Evolutionary conservation across 2,797 vertebrate genomes (phyloP), one percentile per base, ranked within the genome.

Genomic region (Poliocrania exsul): DNA sequence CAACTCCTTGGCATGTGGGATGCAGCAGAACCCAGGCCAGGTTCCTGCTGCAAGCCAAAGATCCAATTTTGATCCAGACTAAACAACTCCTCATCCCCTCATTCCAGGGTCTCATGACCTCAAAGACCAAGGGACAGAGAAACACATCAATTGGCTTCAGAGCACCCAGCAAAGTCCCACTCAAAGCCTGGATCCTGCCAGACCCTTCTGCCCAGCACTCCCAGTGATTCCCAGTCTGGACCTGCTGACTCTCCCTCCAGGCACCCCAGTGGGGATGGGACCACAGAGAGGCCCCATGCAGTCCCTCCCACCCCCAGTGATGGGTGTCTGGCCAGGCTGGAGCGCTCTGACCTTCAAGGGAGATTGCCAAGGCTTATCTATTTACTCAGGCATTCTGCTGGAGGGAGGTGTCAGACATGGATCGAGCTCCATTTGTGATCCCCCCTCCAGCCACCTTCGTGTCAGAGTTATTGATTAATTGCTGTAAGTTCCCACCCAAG

Each of bases 331-430:
- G 75, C 64, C 3, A 4, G 79, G 67, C 74, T 31, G 71, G 57
- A 81, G 81, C 77, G 18, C 6, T 10, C 83, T 88, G 97, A 96
- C 97, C 96, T 97, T 96, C 95, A 87, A 77, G 93, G 74, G 54
- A 93, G 91, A 87, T 61, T 96, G 92, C 90, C 77, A n/a, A 83
- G 64, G 71, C 92, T 96, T 92, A 93, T 96, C 95, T 96, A 75
- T 96, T 95, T 87, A 47, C 95, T 92, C 93, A 97, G 90, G 80
- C 94, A 54, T 50, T 89, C 83, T 81, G 96, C 90, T 95, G 81
- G 49, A 66, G 92, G 94, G 93, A 96, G 93, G 94, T 1, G 66
- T 60, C 4, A 5, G 42, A 10, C 88, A 46, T 7, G 3, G 85
- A 54, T 20, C 0, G 2, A 88, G 92, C 86, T 94, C 72, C 81